Conservation (phyloP, 2,797 vertebrate species). For the Zalophus californianus region DNA sequence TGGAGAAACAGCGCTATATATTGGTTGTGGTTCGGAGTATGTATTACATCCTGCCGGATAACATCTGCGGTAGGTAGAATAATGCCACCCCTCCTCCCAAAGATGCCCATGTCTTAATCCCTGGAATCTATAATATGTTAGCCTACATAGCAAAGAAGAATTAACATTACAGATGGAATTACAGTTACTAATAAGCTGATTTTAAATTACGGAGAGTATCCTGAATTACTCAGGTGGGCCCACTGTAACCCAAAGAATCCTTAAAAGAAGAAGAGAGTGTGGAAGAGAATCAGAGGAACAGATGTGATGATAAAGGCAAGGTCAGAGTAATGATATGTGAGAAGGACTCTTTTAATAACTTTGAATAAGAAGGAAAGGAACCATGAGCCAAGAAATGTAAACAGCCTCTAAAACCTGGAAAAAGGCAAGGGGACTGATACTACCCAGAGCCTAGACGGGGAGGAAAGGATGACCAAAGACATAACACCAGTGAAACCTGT, state of each 20-base stretch:
- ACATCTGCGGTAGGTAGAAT: neutral
- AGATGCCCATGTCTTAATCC: neutral
- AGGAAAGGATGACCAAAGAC: neutral
- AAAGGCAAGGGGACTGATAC: neutral
- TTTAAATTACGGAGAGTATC: neutral
- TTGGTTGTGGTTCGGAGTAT: neutral
- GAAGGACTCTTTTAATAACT: neutral
- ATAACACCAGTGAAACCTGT: neutral
- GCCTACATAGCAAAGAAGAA: neutral
- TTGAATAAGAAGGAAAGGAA: neutral
- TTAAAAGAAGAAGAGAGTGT: neutral
- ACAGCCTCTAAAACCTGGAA: neutral
- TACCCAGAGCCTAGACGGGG: neutral
- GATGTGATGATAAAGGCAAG: neutral
- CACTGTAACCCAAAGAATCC: neutral
- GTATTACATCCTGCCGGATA: neutral
- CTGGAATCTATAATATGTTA: neutral
- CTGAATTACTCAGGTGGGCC: neutral
- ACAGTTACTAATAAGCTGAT: neutral
- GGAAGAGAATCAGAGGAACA: neutral
- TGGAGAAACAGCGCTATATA: neutral
- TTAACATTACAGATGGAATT: neutral
- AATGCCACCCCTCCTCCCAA: neutral
- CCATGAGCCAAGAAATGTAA: neutral
- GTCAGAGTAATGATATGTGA: neutral